Evolutionary conservation across 2,113 vertebrate genomes (phyloP).

Genomic region (Poeciliopsis retropinna): DNA sequence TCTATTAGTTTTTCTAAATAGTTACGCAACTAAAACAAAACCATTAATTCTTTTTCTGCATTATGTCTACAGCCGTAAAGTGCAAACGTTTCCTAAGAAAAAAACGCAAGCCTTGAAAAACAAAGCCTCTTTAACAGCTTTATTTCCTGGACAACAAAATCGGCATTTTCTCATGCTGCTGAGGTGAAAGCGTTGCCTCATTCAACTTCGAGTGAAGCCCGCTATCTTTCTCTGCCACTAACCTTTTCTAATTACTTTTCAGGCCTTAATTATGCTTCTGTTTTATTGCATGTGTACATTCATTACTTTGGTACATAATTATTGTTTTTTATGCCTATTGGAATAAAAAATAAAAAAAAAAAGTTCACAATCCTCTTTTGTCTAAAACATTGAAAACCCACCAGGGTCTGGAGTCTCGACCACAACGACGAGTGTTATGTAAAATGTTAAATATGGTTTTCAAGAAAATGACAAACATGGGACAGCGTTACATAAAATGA

Average conservation of each 20-base stretch:
- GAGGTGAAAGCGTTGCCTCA: background rate
- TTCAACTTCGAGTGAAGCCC: slow-evolving; percentile 32
- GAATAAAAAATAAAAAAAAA: background rate
- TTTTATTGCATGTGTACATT: slow-evolving; percentile 10
- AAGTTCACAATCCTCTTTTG: background rate
- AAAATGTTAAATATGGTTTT: background rate
- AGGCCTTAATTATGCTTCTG: slow-evolving; percentile 40
- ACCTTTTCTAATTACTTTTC: slow-evolving; percentile 56
- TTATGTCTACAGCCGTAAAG: background rate
- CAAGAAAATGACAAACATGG: background rate
- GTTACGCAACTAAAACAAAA: background rate
- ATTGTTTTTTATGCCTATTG: background rate
- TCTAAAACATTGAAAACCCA: background rate
- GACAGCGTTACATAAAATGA: background rate
- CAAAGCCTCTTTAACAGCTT: background rate
- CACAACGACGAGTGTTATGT: background rate
- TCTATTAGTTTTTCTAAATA: background rate
- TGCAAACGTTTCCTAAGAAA: background rate
- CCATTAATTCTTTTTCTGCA: background rate
- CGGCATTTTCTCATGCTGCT: background rate
- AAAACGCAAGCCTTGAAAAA: background rate
- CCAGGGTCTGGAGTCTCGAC: background rate
- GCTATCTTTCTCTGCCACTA: slow-evolving; percentile 47
- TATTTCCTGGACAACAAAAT: background rate
- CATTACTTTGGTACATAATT: background rate